Evolutionary conservation across 1,140 invertebrate genomes (phyloP).

Genomic region (Macrotrachela quadricornifera): DNA sequence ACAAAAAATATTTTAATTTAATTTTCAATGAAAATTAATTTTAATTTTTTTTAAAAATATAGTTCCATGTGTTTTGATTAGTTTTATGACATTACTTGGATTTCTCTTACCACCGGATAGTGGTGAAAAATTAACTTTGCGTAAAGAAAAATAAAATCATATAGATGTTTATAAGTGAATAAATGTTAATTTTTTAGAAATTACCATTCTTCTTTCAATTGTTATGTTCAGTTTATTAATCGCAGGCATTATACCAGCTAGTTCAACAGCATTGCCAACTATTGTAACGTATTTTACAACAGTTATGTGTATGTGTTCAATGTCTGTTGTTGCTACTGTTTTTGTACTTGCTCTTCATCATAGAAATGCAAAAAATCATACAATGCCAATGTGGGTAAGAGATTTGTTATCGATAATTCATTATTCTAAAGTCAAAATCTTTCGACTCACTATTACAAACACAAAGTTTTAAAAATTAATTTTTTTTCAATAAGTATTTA

Average conservation of each 20-base stretch:
- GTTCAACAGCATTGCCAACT: too few species aligned
- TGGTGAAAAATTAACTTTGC: slow-evolving; percentile 54
- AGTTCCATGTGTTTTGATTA: slow-evolving; percentile 92
- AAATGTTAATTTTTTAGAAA: slow-evolving; percentile 40
- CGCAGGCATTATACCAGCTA: slow-evolving; percentile 67
- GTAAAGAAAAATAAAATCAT: too few species aligned
- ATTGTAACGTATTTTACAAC: slow-evolving; percentile 67
- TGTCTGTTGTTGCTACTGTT: slow-evolving; percentile 93
- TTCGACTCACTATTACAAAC: too few species aligned
- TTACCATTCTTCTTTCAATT: slow-evolving; percentile 40
- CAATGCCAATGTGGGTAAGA: slow-evolving; percentile 91
- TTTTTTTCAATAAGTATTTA: too few species aligned
- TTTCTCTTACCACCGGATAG: slow-evolving; percentile 97
- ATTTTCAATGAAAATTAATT: too few species aligned
- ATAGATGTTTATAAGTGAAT: too few species aligned
- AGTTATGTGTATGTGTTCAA: slow-evolving; percentile 99
- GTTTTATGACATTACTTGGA: slow-evolving; percentile 89
- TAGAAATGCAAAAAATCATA: slow-evolving; percentile 81
- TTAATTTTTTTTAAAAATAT: neutral
- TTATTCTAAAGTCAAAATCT: too few species aligned
- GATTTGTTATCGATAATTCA: neutral
- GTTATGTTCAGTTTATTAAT: slow-evolving; percentile 27
- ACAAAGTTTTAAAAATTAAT: too few species aligned
- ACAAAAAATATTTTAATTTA: too few species aligned
- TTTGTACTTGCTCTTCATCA: slow-evolving; percentile 98